Base-by-base conservation (phyloP, 2,888 invertebrate species). In the Xanthostigma xanthostigma region DNA sequence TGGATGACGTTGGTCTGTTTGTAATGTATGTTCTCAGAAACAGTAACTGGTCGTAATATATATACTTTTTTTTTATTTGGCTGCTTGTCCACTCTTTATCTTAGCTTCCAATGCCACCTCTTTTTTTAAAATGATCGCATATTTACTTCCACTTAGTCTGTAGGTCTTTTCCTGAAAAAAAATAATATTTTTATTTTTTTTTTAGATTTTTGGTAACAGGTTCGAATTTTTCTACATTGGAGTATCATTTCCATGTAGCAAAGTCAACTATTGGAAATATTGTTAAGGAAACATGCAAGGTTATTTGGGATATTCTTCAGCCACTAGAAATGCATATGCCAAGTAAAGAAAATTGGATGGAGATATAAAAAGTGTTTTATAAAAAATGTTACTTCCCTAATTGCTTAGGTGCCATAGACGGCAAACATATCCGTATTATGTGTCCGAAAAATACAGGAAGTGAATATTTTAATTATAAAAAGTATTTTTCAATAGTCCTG, bases 141-240 rank as follows among this genome's bases (percentile, higher is more conserved):
- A 17, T 17, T 17, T 2, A 17, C 17, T 17, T 17, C 17, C 17
- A 17, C 17, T 17, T 17, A 17, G 17, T 17, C 17, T 17, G 17
- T 17, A 17, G 17, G 17, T 17, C 17, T 17, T 17, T 17, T 17
- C 17, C 17, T 17, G 4, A 17, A 17, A 17, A 17, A 17, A 17
- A 49, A n/a, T n/a, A n/a, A n/a, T n/a, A n/a, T n/a, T n/a, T n/a
- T n/a, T 48, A 48, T 46, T 48, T 55, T 52, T 50, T 46, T 56
- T 58, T 47, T 54, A 59, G 57, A 53, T 57, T 57, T 51, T 52
- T 58, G 47, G 53, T 55, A 49, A 58, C 57, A 44, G 58, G 57
- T 48, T 49, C 51, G 49, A 58, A 55, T 49, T 58, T 59, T 54
- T 54, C 54, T 48, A 40, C 56, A 12, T 52, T 59, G 36, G 55